Base-by-base conservation (phyloP, 2,113 vertebrate species). In the Cyphomyrus plagiostoma region DNA sequence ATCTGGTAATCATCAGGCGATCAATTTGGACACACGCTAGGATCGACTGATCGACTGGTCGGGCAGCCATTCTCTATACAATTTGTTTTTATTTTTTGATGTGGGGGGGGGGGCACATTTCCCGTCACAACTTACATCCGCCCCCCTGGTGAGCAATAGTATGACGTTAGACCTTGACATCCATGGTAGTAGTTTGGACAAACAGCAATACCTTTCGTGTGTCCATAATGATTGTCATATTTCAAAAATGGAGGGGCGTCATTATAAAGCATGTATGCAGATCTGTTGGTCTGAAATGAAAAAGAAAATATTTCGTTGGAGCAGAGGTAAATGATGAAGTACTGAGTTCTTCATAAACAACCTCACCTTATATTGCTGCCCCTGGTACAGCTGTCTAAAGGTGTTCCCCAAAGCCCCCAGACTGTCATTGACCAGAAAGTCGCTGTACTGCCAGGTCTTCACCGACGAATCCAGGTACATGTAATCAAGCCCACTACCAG, bases 231-330 rank as follows among this genome's bases (percentile, higher is more conserved):
- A 4, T 56, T 88, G 8, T 70, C 89, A 39, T 95, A 94, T n/a
- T 95, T 94, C 92, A 92, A 84, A 23, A 92, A 89, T 0, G 93
- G 95, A 30, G 98, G 97, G 48, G 93, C 97, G n/a, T 99, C 98
- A 0, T 98, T 99, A 94, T 99, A 99, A 23, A 99, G 92, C 0
- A 93, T 92, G 48, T 98, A 98, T 3, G 94, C 97, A 30, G 94
- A 95, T 90, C 52, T 94, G 91, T 96, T 96, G 11, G 77, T 95
- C 96, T 96, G 80, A 46, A 89, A 46, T 56, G 49, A 19, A 86
- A 35, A 53, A 86, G 1, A 35, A n/a, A 21, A 10, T 11, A 23
- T 3, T 30, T 21, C 8, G 45, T 11, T 62, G 30, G 9, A 45
- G 15, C 15, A 13, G 21, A 46, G 15, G 42, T 11, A 23, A 87